phyloP scores from a whole-genome alignment of 2,888 invertebrate species.

The Dascillus cervinus region DNA sequence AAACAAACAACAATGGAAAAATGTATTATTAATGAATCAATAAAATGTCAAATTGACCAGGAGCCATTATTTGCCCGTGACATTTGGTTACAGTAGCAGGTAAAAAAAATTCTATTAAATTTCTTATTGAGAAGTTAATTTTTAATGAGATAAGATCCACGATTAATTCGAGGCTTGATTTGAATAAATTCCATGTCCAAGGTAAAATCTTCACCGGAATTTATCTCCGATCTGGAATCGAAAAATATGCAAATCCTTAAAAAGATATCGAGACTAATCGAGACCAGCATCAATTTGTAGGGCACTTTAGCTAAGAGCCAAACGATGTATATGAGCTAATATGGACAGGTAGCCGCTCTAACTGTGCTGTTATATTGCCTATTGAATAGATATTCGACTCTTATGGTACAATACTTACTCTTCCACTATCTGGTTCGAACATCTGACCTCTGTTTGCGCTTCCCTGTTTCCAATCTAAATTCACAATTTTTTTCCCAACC shows the following conservation, averaged over 20 bases:
- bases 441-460: conserved; percentile 19
- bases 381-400: conserved; percentile 16
- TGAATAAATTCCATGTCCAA: background rate
- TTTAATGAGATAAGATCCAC: background rate
- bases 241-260: conserved; percentile 14
- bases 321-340: conserved; percentile 20
- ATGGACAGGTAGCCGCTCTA: conserved; percentile 16
- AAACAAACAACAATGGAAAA: too few species aligned
- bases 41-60: too few species aligned
- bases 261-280: conserved; percentile 10
- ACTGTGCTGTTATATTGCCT: conserved; percentile 14
- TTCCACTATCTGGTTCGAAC: conserved; percentile 13
- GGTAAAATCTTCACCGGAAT: conserved; percentile 1
- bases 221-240: too few species aligned
- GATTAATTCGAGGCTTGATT: conserved; percentile 1
- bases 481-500: too few species aligned
- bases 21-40: too few species aligned
- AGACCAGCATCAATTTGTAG: conserved; percentile 15
- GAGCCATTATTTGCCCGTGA: too few species aligned
- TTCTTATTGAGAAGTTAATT: too few species aligned
- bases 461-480: too few species aligned
- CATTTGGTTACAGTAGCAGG: too few species aligned
- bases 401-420: conserved; percentile 20
- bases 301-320: conserved; percentile 19
- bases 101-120: too few species aligned